Percentiles rank a stretch among this genome's conserved stretches.
Conservation (phyloP, 2,113 vertebrate species). For the Tachysurus vachellii region DNA sequence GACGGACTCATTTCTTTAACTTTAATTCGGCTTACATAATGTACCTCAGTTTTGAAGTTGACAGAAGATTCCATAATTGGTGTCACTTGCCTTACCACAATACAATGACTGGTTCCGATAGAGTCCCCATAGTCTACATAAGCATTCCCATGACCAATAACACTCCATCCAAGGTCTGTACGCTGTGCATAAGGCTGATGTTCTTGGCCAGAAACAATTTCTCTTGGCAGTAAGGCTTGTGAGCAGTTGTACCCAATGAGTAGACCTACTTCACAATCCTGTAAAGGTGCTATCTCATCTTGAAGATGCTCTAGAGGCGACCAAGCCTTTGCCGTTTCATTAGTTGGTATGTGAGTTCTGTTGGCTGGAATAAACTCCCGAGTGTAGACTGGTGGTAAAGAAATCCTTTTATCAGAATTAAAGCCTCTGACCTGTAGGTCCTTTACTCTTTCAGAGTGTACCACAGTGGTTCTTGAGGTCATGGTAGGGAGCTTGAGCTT, state of each 20-base stretch:
- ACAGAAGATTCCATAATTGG: neutral
- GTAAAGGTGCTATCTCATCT: neutral
- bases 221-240: too few species aligned
- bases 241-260: too few species aligned
- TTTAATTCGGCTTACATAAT: neutral
- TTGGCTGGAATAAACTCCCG: too few species aligned
- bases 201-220: too few species aligned
- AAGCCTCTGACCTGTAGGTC: slow-evolving; percentile 5
- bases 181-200: too few species aligned
- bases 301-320: neutral
- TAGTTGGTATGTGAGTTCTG: too few species aligned
- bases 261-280: neutral
- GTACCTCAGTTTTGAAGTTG: slow-evolving; percentile 13
- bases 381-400: too few species aligned
- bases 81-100: neutral
- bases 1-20: neutral
- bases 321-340: too few species aligned
- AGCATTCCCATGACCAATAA: too few species aligned
- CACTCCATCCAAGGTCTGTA: too few species aligned
- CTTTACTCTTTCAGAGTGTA: slow-evolving; percentile 19
- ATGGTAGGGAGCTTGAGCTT: slow-evolving; percentile 23
- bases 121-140: too few species aligned
- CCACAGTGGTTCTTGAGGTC: slow-evolving; percentile 19
- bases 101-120: too few species aligned
- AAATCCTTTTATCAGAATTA: neutral